These are phyloP conservation scores for Heterotis niloticus DNA, from an alignment of 2,113 vertebrate genomes.

Conservation along the genomic window DNA sequence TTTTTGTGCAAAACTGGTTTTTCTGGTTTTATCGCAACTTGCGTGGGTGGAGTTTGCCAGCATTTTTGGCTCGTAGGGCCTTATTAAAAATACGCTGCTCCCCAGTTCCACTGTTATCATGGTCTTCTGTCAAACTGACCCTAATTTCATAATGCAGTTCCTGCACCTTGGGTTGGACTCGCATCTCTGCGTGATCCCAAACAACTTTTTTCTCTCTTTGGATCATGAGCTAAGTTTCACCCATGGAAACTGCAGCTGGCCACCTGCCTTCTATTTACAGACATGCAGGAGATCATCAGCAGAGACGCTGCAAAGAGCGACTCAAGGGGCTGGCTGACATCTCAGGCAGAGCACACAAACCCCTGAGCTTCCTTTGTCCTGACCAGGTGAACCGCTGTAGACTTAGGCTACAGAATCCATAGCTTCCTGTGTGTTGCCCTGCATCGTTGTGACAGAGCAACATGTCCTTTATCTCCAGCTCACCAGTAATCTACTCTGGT, in stretches of 20 bases:
- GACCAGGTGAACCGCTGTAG: not conserved
- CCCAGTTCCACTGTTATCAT: not conserved
- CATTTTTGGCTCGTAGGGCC: not conserved
- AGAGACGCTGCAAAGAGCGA: too few relatives aligned
- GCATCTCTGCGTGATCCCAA: not conserved
- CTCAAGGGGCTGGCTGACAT: not conserved
- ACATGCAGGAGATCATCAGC: too few relatives aligned
- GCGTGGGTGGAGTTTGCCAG: not conserved
- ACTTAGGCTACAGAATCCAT: not conserved
- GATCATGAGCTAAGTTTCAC: too few relatives aligned
- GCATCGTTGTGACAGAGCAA: too few relatives aligned
- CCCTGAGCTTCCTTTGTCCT: not conserved
- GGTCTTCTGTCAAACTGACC: not conserved
- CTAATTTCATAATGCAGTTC: not conserved
- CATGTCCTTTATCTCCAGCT: not conserved
- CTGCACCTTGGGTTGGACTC: not conserved
- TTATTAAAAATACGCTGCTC: not conserved
- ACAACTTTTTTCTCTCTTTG: not conserved
- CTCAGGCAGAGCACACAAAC: not conserved
- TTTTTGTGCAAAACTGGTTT: conserved; percentile 8
- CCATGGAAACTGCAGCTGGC: too few relatives aligned
- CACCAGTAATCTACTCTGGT: not conserved
- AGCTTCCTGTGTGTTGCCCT: too few relatives aligned
- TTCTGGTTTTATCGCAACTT: not conserved
- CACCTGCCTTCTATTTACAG: too few relatives aligned